A percentile compares a stretch with the other conserved stretches of the same genome.
Evolutionary conservation across 2,113 vertebrate genomes (phyloP).

Genomic region (Pagrus major): DNA sequence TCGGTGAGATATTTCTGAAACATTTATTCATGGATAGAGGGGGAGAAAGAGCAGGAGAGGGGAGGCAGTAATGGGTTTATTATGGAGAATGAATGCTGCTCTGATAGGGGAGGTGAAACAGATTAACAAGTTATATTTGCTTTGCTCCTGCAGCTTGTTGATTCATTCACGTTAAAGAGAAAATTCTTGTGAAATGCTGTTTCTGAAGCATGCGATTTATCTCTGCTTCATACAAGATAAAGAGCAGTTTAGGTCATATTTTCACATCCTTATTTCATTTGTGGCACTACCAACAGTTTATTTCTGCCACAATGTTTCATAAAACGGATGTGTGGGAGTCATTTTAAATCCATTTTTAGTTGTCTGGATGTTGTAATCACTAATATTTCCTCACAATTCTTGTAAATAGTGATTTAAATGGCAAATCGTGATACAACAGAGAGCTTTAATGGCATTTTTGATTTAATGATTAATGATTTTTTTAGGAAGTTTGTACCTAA

Average conservation of each 20-base stretch:
- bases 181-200: neutral
- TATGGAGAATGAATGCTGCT: slow-evolving; percentile 55
- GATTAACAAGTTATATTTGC: slow-evolving; percentile 40
- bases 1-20: slow-evolving; percentile 30
- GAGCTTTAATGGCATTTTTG: neutral
- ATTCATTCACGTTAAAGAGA: slow-evolving; percentile 31
- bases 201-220: slow-evolving; percentile 28
- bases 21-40: slow-evolving; percentile 6
- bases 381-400: neutral
- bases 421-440: neutral
- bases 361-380: neutral
- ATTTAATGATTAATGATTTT: no score
- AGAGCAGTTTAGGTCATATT: neutral
- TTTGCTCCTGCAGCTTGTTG: slow-evolving; percentile 33
- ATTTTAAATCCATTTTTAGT: slow-evolving; percentile 2
- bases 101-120: slow-evolving; percentile 34
- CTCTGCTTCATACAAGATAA: neutral
- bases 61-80: slow-evolving; percentile 32
- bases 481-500: neutral
- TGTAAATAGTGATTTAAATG: neutral
- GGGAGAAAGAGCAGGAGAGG: neutral
- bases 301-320: slow-evolving; percentile 11
- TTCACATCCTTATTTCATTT: slow-evolving; percentile 6
- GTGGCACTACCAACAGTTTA: neutral
- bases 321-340: neutral